Base-by-base conservation (phyloP, 2,888 invertebrate species). In the Eupeodes luniger region DNA sequence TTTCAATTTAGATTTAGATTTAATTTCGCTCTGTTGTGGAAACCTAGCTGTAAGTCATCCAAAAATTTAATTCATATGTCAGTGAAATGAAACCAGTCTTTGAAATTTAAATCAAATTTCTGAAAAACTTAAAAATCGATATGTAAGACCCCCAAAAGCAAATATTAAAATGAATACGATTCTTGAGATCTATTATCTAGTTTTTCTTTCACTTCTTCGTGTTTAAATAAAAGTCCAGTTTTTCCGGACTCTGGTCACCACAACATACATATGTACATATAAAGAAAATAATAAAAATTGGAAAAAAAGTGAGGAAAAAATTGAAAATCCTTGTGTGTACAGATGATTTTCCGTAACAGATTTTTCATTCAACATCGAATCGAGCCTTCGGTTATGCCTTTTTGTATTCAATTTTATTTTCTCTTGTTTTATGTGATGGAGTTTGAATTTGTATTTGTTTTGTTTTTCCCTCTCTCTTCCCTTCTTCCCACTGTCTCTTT, bases 301-400 rank as follows among this genome's bases (percentile, higher is more conserved):
- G 11, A 34, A 51, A 51, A 51, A n/a, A 34, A 67, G 10, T 40
- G 59, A 64, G 27, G 19, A 75, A 27, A 66, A 55, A 74, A 51
- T 27, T 49, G 51, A 44, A 69, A 75, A 59, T 79, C 19, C 51
- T 59, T 51, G 27, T 78, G 87, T 88, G 77, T 78, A 53, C 75
- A 70, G 81, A 88, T 88, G 84, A 88, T 88, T 84, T 88, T 88
- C 81, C 85, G 88, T 85, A 88, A 88, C 85, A 88, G 84, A 88
- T 85, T 85, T 88, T 85, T 81, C 88, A 85, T 88, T 88, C 85
- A 88, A 78, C 74, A 85, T 88, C 81, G 10, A 81, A 85, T 88
- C 81, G 10, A 81, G 80, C 74, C 84, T 67, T 77, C 76, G 76
- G 87, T 67, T 80, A 77, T 77, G 74, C 36, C 36, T 70, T 40